Base-by-base conservation (phyloP, 2,888 invertebrate species). In the Hoplodrina blanda region DNA sequence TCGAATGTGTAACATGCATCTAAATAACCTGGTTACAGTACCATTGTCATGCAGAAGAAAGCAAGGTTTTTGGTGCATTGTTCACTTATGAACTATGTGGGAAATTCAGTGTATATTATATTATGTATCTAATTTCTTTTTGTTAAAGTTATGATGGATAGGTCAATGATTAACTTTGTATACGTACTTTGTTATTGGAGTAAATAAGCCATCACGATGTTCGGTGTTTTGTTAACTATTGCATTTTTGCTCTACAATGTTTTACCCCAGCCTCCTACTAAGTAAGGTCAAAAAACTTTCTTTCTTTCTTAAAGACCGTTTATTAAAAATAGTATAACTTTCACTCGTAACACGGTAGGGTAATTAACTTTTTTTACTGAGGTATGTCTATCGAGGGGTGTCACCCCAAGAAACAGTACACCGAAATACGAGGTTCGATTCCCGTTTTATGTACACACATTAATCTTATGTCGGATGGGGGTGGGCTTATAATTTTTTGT, bases 401-500 rank as follows among this genome's bases (percentile, higher is more conserved):
- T 78, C 91, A 90, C 93, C 93, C 94, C 82, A 85, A 82, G 93
- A 85, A 92, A 93, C 86, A 80, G 69, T 89, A 94, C 85, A 84
- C 93, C 90, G 92, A 91, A 94, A 94, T 90, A 88, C 83, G 93
- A 92, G 91, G 88, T 89, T 89, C 83, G 83, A 87, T 89, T 90
- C 90, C 89, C 89, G 85, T 83, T 89, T 87, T 89, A 90, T 88
- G 87, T 90, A 89, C 80, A 80, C 76, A 84, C 87, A 90, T 93
- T 92, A 93, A 93, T 94, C 92, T 92, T 88, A 66, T 81, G 83
- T 89, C 89, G 92, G 93, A 93, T 89, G 89, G 90, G 92, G 93
- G 92, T 89, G 92, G 90, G 82, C 75, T 82, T 77, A 81, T 85
- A 83, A 84, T 80, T 89, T 88, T 82, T 83, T 87, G 74, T 84